Base-by-base conservation (phyloP, 2,113 vertebrate genomes). In the Collichthys lucidus region DNA sequence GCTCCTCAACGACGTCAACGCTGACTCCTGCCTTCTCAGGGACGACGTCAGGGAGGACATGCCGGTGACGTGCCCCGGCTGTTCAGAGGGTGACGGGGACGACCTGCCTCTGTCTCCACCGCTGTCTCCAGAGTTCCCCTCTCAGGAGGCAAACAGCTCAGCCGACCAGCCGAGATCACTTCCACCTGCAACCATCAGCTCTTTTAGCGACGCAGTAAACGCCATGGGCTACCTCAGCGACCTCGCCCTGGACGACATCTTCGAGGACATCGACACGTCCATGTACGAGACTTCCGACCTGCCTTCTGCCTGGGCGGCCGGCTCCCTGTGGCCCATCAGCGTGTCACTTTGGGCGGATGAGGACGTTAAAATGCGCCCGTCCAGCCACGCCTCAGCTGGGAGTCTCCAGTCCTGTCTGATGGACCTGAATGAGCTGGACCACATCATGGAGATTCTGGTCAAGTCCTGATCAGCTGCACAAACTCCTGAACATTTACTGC, bases 381-480 rank as follows among this genome's bases (percentile, higher is more conserved):
- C 92, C 10, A 87, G 91, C 60, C 96, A 95, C 82, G 91, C 91
- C 89, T 90, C 94, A 11, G 79, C 92, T 8, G 95, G 82, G 79
- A 93, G 92, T 75, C 92, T 95, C 66, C 96, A 96, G 88, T 93
- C 95, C 8, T 96, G 96, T 80, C 92, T 95, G 88, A 88, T 94
- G 74, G 96, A 97, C 92, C 89, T 97, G 74, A 97, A 96, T 1
- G 96, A 97, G 61, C 75, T 97, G 93, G 96, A 97, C 93, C 96
- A 97, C 92, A 97, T 97, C 79, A 96, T 97, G 96, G 96, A 97
- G 89, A 96, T 97, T 73, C 94, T 97, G 0, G 96, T 97, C 10
- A 96, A 96, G 90, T 96, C 96, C 74, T 93, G 91, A 92, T 82
- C 69, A 0, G 3, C 31, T 4, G 26, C 12, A 68, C 40, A 0